A percentile compares a stretch with the other conserved stretches of the same genome.
These are phyloP conservation scores for Cochlearius cochlearius DNA, from an alignment of 2,113 vertebrate species.

Conservation along the genomic window DNA sequence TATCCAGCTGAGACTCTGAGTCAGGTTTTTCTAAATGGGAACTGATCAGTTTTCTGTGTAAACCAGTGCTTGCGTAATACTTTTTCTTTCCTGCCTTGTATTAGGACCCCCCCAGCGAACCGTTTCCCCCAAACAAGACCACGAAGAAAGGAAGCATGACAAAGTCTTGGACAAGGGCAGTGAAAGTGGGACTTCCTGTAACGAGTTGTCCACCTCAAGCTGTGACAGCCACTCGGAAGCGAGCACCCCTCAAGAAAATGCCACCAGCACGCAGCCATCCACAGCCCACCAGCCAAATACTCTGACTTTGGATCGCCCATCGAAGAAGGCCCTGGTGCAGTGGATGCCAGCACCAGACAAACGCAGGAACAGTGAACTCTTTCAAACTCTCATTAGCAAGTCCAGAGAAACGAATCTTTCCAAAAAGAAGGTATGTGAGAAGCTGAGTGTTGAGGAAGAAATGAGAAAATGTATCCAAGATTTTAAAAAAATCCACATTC, in stretches of 20 bases:
- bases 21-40: neutral
- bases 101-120: conserved; percentile 81
- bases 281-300: conserved; percentile 82
- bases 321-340: conserved; percentile 82
- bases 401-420: conserved; percentile 83
- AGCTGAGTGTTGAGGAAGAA: conserved; percentile 85
- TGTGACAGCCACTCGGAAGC: conserved; percentile 89
- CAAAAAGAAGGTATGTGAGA: conserved; percentile 86
- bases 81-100: conserved; percentile 16
- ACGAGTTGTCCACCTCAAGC: conserved; percentile 87
- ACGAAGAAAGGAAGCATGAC: conserved; percentile 78
- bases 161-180: conserved; percentile 86
- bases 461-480: conserved; percentile 92
- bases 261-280: conserved; percentile 68
- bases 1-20: neutral
- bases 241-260: conserved; percentile 83
- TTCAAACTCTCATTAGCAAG: conserved; percentile 88
- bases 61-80: neutral
- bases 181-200: conserved; percentile 88
- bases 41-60: neutral
- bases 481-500: conserved; percentile 90
- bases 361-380: conserved; percentile 90
- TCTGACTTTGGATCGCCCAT: conserved; percentile 84
- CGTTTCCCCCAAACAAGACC: conserved; percentile 80
- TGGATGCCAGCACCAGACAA: conserved; percentile 87